phyloP scores from a whole-genome alignment of 30 jellyfish, hydroid and myxozoan genomes.

The Rhopilema esculentum region DNA sequence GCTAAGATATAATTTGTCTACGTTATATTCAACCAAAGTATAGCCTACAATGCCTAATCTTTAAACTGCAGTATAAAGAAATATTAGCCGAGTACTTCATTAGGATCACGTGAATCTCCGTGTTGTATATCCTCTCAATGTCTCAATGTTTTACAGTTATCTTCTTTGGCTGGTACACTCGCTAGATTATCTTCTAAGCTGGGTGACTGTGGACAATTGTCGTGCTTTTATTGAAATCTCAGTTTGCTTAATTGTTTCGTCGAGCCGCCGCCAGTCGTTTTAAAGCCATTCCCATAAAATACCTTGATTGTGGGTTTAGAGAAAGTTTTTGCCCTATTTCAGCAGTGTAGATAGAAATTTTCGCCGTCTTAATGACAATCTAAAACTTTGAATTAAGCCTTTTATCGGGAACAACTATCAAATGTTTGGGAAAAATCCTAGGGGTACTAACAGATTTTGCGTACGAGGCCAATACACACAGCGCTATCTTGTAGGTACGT shows the following conservation, averaged over 20 bases:
- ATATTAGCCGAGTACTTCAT: neutral
- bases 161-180: neutral
- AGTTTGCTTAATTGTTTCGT: neutral
- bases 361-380: no score
- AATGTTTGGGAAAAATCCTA: no score
- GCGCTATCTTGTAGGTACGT: no score
- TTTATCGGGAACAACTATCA: no score
- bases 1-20: neutral
- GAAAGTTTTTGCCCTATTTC: neutral
- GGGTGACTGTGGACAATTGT: neutral
- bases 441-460: no score
- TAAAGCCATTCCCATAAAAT: neutral
- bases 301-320: neutral
- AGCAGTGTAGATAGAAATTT: no score
- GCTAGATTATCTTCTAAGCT: neutral
- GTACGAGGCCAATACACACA: no score
- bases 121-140: neutral
- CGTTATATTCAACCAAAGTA: neutral
- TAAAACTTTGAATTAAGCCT: no score
- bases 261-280: neutral
- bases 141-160: neutral
- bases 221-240: neutral
- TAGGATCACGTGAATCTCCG: neutral
- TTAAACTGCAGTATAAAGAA: neutral
- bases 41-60: neutral